Conservation (phyloP, 2,888 invertebrate species). For the Microplitis manilae region DNA sequence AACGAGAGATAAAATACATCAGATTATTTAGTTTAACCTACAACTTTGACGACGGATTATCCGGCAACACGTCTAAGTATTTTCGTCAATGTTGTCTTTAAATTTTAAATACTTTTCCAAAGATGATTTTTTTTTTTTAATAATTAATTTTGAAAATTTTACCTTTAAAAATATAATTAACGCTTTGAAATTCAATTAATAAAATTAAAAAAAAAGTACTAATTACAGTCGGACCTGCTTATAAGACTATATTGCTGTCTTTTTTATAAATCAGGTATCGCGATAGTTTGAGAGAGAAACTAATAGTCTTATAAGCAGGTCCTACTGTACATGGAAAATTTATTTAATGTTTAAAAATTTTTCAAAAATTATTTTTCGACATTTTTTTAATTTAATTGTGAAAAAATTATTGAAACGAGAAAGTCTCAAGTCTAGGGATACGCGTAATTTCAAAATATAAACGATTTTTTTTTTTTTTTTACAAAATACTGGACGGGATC, state of each 20-base stretch:
- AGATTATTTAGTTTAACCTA: conserved; percentile 39
- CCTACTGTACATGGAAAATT: no score
- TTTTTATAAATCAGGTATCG: no score
- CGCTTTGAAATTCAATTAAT: neutral
- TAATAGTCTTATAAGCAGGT: no score
- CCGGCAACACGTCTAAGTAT: conserved; percentile 19
- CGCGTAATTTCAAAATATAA: neutral
- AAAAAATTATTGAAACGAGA: no score
- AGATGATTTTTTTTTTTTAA: neutral
- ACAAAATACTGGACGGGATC: neutral
- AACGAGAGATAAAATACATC: conserved; percentile 35
- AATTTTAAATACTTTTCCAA: neutral
- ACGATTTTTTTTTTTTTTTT: neutral
- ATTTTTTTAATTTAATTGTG: no score
- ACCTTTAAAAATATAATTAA: no score
- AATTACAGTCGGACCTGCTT: no score
- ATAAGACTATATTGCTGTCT: no score
- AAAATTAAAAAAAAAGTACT: neutral
- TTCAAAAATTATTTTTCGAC: no score
- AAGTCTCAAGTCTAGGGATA: no score
- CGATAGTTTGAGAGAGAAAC: no score
- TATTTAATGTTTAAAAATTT: no score
- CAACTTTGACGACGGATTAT: conserved; percentile 37
- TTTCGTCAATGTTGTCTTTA: conserved; percentile 12
- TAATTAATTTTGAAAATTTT: neutral